These are phyloP conservation scores for Nycticorax nycticorax DNA, from an alignment of 2,113 vertebrate genomes.

Conservation along the genomic window DNA sequence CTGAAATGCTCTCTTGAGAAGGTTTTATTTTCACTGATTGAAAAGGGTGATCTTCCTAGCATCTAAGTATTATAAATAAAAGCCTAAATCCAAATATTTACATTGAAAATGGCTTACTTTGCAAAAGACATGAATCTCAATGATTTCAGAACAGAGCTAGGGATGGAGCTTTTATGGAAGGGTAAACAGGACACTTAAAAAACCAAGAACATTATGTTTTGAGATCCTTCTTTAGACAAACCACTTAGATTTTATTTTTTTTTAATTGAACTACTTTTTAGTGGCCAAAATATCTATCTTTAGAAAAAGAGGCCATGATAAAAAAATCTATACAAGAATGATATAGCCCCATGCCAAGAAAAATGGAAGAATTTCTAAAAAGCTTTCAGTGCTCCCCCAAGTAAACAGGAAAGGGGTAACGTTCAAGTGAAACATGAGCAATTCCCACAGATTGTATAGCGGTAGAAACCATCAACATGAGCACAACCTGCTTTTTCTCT, in stretches of 20 bases:
- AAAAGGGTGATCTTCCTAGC: background rate
- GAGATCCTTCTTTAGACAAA: background rate
- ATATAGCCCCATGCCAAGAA: background rate
- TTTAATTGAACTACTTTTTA: background rate
- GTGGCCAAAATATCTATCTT: background rate
- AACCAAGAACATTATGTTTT: background rate
- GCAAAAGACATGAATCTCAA: background rate
- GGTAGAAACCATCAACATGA: background rate
- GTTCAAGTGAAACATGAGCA: background rate
- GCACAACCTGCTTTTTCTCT: background rate
- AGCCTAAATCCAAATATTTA: background rate
- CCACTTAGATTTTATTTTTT: background rate
- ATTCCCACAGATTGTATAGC: background rate
- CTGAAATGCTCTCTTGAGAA: background rate
- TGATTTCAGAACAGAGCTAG: background rate
- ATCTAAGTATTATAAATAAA: background rate
- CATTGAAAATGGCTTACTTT: background rate
- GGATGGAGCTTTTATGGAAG: background rate
- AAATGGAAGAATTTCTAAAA: constrained; percentile 23
- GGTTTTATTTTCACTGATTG: background rate
- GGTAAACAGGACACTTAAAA: background rate
- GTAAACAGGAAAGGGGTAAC: constrained; percentile 14
- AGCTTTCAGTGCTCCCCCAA: background rate
- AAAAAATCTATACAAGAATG: constrained; percentile 12
- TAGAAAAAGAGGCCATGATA: background rate